Evolutionary conservation across 2,888 invertebrate genomes (phyloP), one percentile per base, ranked within the genome.

Genomic region (Crematogaster levior): DNA sequence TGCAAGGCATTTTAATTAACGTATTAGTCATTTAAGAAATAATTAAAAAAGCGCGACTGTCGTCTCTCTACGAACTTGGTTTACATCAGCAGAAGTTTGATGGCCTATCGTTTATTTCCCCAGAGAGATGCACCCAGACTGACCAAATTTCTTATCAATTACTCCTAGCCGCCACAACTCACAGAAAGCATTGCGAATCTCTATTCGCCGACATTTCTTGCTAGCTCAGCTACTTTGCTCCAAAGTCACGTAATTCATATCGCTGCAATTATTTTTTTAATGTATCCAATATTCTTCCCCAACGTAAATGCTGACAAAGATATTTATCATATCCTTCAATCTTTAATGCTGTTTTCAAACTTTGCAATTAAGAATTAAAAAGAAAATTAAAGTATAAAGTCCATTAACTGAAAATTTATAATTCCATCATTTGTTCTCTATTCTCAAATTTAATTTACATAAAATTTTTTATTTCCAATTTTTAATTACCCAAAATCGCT

Each of bases 51-150:
- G 73, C 72, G 30, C 53, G 82, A 75, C 53, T 53, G 56, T n/a
- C n/a, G 51, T 48, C 58, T 40, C 43, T 34, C 27, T 72, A 34
- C 24, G 48, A 88, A 83, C 74, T 85, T 74, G 34, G 75, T 15
- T 68, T 12, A 43, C 46, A 51, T 48, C 75, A 46, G 24, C 56
- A 63, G 15, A 87, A 86, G 83, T 86, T 89, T 83, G 75, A 56
- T 46, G 21, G 84, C 73, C 85, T 87, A 86, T 88, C 86, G 86
- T 86, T 89, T 88, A 89, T 89, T 89, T 89, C 88, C 85, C 89
- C 72, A 43, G 88, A 88, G 77, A 79, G 87, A 30, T 73, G 60
- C 56, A 61, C 61, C 56, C n/a, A n/a, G n/a, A n/a, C 81, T 84
- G 81, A 74, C 83, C 87, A 86, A 86, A 89, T 87, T 86, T 34